Percentiles rank a stretch among this genome's conserved stretches.
phyloP scores from a whole-genome alignment of 2,888 invertebrate genomes.

The Chydorus sphaericus region DNA sequence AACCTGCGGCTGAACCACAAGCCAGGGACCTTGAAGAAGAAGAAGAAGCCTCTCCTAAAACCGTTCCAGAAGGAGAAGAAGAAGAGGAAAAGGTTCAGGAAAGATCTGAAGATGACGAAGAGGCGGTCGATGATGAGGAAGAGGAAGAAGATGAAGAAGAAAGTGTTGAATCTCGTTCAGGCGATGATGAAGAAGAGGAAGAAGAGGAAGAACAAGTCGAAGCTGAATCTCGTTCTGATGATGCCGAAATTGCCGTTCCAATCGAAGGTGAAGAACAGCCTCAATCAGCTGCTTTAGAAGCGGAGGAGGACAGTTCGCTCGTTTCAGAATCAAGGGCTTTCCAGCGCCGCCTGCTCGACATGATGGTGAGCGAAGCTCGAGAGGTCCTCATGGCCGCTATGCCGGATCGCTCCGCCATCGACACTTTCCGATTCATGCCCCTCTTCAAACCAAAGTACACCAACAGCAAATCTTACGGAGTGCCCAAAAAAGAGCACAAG shows the following conservation, averaged over 20 bases:
- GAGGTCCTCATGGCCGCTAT: conserved; percentile 6
- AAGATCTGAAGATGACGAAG: neutral
- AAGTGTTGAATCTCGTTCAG: neutral
- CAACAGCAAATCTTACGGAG: neutral
- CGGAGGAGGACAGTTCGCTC: neutral
- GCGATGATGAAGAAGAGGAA: neutral
- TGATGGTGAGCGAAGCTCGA: conserved; percentile 11
- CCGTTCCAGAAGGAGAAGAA: neutral
- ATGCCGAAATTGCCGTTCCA: neutral
- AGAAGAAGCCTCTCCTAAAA: neutral
- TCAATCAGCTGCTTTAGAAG: neutral
- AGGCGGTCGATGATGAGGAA: neutral
- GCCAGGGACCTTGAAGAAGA: neutral
- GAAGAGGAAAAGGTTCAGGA: neutral
- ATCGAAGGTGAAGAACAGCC: neutral
- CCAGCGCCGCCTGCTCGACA: conserved; percentile 7
- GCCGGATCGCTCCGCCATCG: conserved; percentile 5
- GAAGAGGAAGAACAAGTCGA: neutral
- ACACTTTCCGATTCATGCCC: conserved; percentile 6
- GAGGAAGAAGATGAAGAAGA: neutral
- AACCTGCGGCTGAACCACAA: neutral
- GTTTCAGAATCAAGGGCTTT: conserved; percentile 6
- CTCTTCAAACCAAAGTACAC: conserved; percentile 6
- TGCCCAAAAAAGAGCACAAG: neutral
- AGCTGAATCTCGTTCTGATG: neutral